A percentile compares a stretch with the other conserved stretches of the same genome.
Conservation (phyloP, 2,888 invertebrate genomes). For the Aspidiotus destructor region DNA sequence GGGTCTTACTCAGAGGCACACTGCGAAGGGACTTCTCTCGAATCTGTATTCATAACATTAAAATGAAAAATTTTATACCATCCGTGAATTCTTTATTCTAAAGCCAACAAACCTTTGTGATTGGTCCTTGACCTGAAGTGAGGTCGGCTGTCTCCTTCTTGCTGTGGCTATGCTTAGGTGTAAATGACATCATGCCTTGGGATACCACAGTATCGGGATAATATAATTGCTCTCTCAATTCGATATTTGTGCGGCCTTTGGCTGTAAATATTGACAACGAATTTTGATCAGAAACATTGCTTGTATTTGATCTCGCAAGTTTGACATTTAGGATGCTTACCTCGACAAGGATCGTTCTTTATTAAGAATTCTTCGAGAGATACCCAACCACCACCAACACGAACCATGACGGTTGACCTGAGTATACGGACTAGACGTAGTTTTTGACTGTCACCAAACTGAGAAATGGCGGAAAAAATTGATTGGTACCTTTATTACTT, state of each 20-base stretch:
- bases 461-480: conserved; percentile 39
- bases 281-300: neutral
- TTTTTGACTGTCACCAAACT: conserved; percentile 99
- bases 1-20: conserved; percentile 67
- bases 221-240: conserved; percentile 97
- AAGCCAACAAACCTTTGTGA: conserved; percentile 70
- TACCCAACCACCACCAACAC: conserved; percentile 99
- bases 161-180: conserved; percentile 79
- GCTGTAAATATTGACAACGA: conserved; percentile 49
- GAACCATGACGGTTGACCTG: conserved; percentile 98
- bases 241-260: conserved; percentile 99
- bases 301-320: neutral
- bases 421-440: conserved; percentile 93
- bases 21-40: conserved; percentile 85
- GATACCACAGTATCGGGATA: conserved; percentile 96
- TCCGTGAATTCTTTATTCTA: too few species aligned
- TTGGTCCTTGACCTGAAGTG: conserved; percentile 71
- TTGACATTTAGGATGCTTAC: conserved; percentile 47
- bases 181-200: conserved; percentile 98
- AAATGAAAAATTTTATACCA: neutral
- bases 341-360: conserved; percentile 99
- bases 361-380: conserved; percentile 97
- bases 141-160: conserved; percentile 53
- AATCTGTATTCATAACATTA: conserved; percentile 50
- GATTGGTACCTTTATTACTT: neutral